Conservation (phyloP, 2,797 vertebrate species). For the Geotrypetes seraphini region DNA sequence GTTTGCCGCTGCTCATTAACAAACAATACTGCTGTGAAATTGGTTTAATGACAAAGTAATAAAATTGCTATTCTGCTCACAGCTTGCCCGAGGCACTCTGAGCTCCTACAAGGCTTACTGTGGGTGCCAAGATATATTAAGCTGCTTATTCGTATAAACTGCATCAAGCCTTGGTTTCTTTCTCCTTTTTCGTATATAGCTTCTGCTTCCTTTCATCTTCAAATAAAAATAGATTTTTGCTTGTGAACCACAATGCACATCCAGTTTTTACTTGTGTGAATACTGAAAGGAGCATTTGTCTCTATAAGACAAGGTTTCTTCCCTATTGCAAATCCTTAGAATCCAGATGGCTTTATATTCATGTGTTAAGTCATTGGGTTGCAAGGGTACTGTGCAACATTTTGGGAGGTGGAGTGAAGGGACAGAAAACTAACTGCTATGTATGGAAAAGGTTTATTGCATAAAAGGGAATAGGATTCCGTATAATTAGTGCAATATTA, state of each 20-base stretch:
- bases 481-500: too few relatives aligned
- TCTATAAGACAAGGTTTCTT: conserved; percentile 46
- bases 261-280: conserved; percentile 68
- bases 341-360: conserved; percentile 41
- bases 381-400: conserved; percentile 39
- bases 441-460: conserved; percentile 43
- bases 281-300: conserved; percentile 60
- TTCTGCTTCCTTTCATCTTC: conserved; percentile 70
- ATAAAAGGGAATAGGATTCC: too few relatives aligned
- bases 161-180: conserved; percentile 84
- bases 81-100: conserved; percentile 94
- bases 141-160: conserved; percentile 96
- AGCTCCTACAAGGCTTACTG: conserved; percentile 92
- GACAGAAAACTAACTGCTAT: conserved; percentile 41
- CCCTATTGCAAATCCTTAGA: conserved; percentile 35
- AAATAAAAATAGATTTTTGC: conserved; percentile 79
- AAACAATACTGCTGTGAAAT: conserved; percentile 99
- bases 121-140: conserved; percentile 94
- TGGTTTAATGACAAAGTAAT: conserved; percentile 99
- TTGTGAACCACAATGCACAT: conserved; percentile 66
- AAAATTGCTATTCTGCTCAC: conserved; percentile 99
- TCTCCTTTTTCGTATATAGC: conserved; percentile 69
- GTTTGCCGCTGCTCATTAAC: conserved; percentile 99
- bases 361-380: conserved; percentile 47
- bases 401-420: too few relatives aligned